phyloP scores from a whole-genome alignment of 2,797 vertebrate genomes.

The Zenarchopterus dispar region DNA sequence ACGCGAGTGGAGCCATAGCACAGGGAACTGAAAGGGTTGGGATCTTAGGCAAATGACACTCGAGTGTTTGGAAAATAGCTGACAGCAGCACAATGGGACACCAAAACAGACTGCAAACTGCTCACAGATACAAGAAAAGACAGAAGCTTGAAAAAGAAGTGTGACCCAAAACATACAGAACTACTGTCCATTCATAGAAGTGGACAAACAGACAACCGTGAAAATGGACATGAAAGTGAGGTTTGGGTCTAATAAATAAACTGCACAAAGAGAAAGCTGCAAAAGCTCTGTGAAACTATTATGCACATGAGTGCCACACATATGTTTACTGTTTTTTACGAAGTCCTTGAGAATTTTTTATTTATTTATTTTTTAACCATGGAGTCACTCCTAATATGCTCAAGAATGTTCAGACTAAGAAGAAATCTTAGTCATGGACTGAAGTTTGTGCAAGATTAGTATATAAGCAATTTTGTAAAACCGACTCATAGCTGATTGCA shows the following conservation, averaged over 20 bases:
- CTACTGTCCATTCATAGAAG: slow-evolving; percentile 71
- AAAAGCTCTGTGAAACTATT: slow-evolving; percentile 56
- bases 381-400: no score
- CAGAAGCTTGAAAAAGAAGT: slow-evolving; percentile 63
- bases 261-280: slow-evolving; percentile 54
- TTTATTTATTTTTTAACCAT: no score
- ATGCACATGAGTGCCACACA: slow-evolving; percentile 14
- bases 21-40: slow-evolving; percentile 71
- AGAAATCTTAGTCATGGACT: no score
- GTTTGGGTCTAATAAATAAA: slow-evolving; percentile 60
- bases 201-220: slow-evolving; percentile 70
- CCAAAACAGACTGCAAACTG: slow-evolving; percentile 76
- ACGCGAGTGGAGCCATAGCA: slow-evolving; percentile 63
- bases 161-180: slow-evolving; percentile 73
- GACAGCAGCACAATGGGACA: slow-evolving; percentile 80
- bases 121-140: slow-evolving; percentile 67
- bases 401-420: no score
- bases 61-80: slow-evolving; percentile 75
- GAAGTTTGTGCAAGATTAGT: neutral
- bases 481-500: slow-evolving; percentile 8
- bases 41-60: slow-evolving; percentile 80
- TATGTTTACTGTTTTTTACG: neutral
- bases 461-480: slow-evolving; percentile 1
- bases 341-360: slow-evolving; percentile 11
- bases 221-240: slow-evolving; percentile 73